phyloP scores from a whole-genome alignment of 2,888 invertebrate species.

The Eristalinus aeneus region DNA sequence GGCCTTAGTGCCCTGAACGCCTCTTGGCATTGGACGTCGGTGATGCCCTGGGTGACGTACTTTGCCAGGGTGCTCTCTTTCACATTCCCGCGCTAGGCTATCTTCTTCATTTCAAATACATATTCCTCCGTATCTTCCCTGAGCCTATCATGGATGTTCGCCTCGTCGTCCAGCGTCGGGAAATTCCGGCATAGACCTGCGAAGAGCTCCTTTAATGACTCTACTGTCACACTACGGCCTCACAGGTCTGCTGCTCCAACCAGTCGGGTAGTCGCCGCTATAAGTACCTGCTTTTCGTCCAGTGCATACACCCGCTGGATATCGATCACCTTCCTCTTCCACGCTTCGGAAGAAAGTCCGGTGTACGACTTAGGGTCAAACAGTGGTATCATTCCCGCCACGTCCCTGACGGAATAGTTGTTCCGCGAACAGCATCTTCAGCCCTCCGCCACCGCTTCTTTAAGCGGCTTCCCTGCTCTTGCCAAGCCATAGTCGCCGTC shows the following conservation, averaged over 20 bases:
- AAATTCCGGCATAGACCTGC: constrained; percentile 13
- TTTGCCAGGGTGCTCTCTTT: background rate
- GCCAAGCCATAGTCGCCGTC: no score
- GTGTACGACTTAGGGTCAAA: no score
- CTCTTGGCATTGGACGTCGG: background rate
- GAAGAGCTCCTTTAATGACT: constrained; percentile 2
- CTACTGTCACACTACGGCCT: background rate
- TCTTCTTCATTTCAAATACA: background rate
- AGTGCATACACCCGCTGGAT: constrained; percentile 8
- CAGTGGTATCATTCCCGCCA: no score
- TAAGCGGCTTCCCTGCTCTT: no score
- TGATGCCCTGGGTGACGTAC: background rate
- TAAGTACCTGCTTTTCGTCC: constrained; percentile 13
- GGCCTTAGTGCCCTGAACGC: background rate
- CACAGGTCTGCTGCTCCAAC: background rate
- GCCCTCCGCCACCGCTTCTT: no score
- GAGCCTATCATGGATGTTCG: background rate
- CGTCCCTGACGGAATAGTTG: no score
- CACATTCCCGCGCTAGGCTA: background rate
- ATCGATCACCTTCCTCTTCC: constrained; percentile 9
- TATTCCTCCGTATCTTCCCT: constrained; percentile 8
- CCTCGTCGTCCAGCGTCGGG: background rate
- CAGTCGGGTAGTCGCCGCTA: background rate
- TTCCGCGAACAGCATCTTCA: background rate
- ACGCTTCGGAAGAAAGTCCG: background rate